phyloP scores from a whole-genome alignment of 2,113 vertebrate genomes.

The Pachycephala philippinensis region DNA sequence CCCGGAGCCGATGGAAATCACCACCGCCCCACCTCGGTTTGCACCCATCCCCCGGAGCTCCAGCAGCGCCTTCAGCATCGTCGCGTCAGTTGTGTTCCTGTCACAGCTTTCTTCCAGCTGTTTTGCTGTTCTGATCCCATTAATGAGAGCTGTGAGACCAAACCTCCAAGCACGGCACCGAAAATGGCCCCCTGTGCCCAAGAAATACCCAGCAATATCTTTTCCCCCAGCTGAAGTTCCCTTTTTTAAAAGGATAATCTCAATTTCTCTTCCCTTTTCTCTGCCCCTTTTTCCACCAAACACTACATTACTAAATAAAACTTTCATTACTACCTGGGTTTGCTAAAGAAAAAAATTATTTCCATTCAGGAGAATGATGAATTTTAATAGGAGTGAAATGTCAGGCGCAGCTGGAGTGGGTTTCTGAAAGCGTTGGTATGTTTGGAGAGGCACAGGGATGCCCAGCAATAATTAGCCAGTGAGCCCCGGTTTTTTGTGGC shows the following conservation, averaged over 20 bases:
- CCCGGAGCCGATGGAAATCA: fast-evolving
- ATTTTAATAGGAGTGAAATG: slow-evolving; percentile 63
- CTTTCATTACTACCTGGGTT: slow-evolving; percentile 40
- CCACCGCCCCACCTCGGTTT: fast-evolving
- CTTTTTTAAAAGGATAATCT: not conserved
- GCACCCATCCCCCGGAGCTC: not conserved
- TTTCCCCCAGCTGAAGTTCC: not conserved
- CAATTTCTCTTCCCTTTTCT: not conserved
- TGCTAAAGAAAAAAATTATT: slow-evolving; percentile 24
- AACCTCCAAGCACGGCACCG: not conserved
- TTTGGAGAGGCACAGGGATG: not conserved
- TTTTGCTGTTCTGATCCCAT: not conserved
- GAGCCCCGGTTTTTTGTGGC: not conserved
- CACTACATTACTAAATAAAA: slow-evolving; percentile 40
- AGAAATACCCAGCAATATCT: not conserved
- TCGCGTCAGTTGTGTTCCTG: not conserved
- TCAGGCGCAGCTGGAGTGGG: slow-evolving; percentile 49
- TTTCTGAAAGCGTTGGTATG: slow-evolving; percentile 2
- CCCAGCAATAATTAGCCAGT: not conserved
- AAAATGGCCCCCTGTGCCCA: not conserved
- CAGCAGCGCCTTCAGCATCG: fast-evolving
- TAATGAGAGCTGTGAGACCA: not conserved
- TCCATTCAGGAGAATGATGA: slow-evolving; percentile 21
- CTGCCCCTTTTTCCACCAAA: not conserved
- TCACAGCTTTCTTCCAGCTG: fast-evolving